A percentile compares a stretch with the other conserved stretches of the same genome.
Conservation (phyloP, 1,140 invertebrate species). For the Heliconius himera region DNA sequence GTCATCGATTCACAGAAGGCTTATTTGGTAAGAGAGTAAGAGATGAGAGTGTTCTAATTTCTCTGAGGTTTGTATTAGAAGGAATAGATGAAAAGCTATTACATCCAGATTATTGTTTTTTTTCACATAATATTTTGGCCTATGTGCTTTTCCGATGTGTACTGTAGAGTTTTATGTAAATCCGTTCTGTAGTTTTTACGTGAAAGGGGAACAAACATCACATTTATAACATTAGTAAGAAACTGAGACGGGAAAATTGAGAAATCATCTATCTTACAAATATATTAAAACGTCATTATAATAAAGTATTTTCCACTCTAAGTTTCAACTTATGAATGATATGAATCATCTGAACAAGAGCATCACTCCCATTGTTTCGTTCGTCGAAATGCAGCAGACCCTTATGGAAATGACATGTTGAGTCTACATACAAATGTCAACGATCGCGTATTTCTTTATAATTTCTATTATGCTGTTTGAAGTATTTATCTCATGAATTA, state of each 20-base stretch:
- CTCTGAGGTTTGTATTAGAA: neutral
- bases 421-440: slow-evolving; percentile 12
- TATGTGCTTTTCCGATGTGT: too few species aligned
- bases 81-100: neutral
- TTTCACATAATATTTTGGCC: too few species aligned
- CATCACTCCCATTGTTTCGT: slow-evolving; percentile 25
- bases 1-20: neutral
- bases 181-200: too few species aligned
- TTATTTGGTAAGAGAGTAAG: too few species aligned
- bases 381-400: slow-evolving; percentile 16
- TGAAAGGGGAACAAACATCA: too few species aligned
- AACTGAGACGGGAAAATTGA: neutral
- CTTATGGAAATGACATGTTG: slow-evolving; percentile 10
- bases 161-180: too few species aligned
- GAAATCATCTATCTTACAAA: neutral
- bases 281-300: neutral
- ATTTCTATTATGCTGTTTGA: neutral
- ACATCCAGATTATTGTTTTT: too few species aligned
- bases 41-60: too few species aligned
- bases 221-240: neutral
- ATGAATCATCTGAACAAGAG: slow-evolving; percentile 26
- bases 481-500: neutral
- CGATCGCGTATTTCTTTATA: neutral
- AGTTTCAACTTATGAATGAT: slow-evolving; percentile 4
- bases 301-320: neutral